Base-by-base conservation (phyloP, 2,797 vertebrate species). In the Falco berigora region DNA sequence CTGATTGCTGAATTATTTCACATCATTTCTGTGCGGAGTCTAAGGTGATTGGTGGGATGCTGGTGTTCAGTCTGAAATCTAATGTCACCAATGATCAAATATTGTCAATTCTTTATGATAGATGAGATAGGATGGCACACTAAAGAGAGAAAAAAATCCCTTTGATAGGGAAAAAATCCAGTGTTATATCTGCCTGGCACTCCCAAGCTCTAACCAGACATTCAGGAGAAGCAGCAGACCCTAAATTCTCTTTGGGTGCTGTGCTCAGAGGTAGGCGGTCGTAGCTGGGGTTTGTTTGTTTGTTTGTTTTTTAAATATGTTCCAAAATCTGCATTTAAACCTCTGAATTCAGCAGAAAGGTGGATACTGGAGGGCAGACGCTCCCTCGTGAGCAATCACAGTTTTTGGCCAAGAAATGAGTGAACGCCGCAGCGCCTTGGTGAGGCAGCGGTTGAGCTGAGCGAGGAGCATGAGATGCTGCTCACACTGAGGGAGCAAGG, bases 351-450 rank as follows among this genome's bases (percentile, higher is more conserved):
- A 71, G 21, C 76, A 86, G 73, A 19, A 36, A 52, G 20, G n/a
- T 63, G 63, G 47, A 19, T 25, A 17, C 4, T 0, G 1, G 49
- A 40, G 2, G 4, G 12, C 7, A 85, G 53, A 4, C 0, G 0
- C 50, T 36, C 30, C 9, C 49, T 52, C 10, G 28, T 47, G 67
- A 82, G 4, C 50, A 67, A 6, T 27, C 3, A 12, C 4, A 0
- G 3, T 30, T 92, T 49, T 10, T 20, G 59, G 34, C 19, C 0
- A 8, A 68, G 46, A 62, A 62, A 22, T 3, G 18, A 40, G 38
- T 56, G 49, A 63, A 44, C 0, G 1, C 40, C 24, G 38, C 30
- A 8, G 17, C 2, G 2, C 16, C 14, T 9, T 1, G 1, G 13
- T 24, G 58, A 59, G 56, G 8, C 20, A 28, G 28, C 0, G 0